Evolutionary conservation across 2,888 invertebrate species (phyloP).

Genomic region (Zaprionus obscuricornis): DNA sequence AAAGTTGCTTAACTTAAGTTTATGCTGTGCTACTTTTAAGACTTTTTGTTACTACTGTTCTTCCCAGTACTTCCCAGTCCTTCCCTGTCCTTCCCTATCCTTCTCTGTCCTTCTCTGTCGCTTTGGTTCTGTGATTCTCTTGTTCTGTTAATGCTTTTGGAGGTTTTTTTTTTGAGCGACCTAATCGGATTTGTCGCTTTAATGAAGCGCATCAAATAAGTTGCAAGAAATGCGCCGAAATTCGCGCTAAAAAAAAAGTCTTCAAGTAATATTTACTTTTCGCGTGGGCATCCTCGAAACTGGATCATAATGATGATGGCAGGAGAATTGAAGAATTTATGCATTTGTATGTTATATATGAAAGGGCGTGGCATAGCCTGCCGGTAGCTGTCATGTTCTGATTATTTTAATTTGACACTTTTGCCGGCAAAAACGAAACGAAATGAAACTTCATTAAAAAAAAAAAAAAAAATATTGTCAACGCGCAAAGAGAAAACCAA

Average conservation of each 20-base stretch:
- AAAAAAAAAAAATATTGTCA: constrained; percentile 66
- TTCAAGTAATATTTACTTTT: constrained; percentile 31
- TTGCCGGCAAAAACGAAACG: constrained; percentile 47
- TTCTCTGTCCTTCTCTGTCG: neutral
- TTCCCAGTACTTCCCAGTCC: no score
- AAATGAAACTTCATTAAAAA: constrained; percentile 71
- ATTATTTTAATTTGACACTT: constrained; percentile 79
- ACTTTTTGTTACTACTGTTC: no score
- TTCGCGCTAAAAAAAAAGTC: constrained; percentile 71
- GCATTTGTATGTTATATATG: no score
- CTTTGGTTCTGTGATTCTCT: neutral
- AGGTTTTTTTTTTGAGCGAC: neutral
- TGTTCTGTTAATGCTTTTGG: no score
- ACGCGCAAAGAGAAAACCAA: constrained; percentile 38
- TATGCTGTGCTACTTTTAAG: no score
- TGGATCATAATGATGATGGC: no score
- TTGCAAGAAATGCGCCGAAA: constrained; percentile 70
- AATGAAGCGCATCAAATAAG: constrained; percentile 73
- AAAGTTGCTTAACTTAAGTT: no score
- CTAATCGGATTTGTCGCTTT: constrained; percentile 78
- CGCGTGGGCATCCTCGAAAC: constrained; percentile 32
- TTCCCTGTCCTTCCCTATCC: neutral
- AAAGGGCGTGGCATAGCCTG: constrained; percentile 51
- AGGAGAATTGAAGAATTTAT: no score
- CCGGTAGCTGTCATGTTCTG: constrained; percentile 79